Evolutionary conservation across 2,888 invertebrate genomes (phyloP).

Genomic region (Graphium colonna): DNA sequence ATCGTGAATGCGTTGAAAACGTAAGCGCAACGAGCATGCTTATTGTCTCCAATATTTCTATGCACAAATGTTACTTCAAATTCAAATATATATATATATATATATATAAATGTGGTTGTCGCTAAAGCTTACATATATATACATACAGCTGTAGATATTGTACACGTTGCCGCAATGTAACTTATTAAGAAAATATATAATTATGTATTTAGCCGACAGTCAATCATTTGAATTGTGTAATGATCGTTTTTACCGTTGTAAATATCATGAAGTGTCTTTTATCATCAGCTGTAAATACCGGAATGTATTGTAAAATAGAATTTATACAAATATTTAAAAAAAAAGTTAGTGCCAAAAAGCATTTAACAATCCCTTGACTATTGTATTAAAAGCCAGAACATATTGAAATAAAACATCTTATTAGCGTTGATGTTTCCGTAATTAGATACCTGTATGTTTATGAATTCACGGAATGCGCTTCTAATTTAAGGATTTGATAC

Average conservation of each 20-base stretch:
- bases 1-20: constrained; percentile 21
- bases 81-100: no score
- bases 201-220: constrained; percentile 32
- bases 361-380: constrained; percentile 58
- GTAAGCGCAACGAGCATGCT: neutral
- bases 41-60: constrained; percentile 26
- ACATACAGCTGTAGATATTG: constrained; percentile 56
- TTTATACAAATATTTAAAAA: constrained; percentile 66
- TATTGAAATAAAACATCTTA: constrained; percentile 16
- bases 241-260: constrained; percentile 50
- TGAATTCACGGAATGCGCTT: constrained; percentile 55
- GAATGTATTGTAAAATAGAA: constrained; percentile 64
- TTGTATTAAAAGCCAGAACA: constrained; percentile 46
- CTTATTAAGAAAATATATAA: constrained; percentile 29
- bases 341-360: constrained; percentile 77
- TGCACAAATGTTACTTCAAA: constrained; percentile 31
- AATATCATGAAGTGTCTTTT: constrained; percentile 50
- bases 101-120: constrained; percentile 47
- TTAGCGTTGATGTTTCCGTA: constrained; percentile 25
- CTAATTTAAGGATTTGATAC: constrained; percentile 53
- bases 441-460: constrained; percentile 34
- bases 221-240: constrained; percentile 33
- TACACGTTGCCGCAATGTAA: constrained; percentile 53
- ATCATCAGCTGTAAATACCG: constrained; percentile 71
- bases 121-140: constrained; percentile 46